Base-by-base conservation (phyloP, 2,797 vertebrate species). In the Sebastes minor region DNA sequence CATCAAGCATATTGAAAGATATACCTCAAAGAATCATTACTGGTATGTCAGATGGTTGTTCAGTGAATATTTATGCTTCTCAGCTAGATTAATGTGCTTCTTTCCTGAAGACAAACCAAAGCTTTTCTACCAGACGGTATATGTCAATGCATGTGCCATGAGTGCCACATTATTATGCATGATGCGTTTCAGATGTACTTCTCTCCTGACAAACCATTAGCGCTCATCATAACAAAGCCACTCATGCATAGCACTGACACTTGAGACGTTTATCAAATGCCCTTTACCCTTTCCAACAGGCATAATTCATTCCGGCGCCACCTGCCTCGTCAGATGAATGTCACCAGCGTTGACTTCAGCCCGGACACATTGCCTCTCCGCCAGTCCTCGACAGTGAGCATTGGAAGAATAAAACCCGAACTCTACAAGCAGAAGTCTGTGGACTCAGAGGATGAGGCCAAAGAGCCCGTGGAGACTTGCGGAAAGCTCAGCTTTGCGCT, bases 391-490 rank as follows among this genome's bases (percentile, higher is more conserved):
- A 97, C 97, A 0, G 93, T 90, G 42, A 99, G 97, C 94, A 99
- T 99, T 6, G 99, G 99, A 25, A 96, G 98, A 83, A 99, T 99
- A 76, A 99, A 99, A 79, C 99, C 99, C 0, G 99, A 99, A 86
- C 97, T 99, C 81, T 99, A 99, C 93, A 99, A 99, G 78, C 99
- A 99, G 94, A 98, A 97, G 83, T 99, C 99, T 0, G 97, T 99
- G 76, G 98, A 99, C 94, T 98, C 97, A 0, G 97, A 99, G 55
- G 97, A 96, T 6, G 96, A 96, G 33, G 83, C 86, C 77, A 95
- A 96, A 77, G 97, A 97, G 78, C 96, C 97, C 0, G 91, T 96
- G 71, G 96, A 98, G 93, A 97, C 96, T 0, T 98, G 98, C 16
- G 99, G 98, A 42, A 99, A 99, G 90, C 96, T 99, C 64, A 98